These are phyloP conservation scores for Pipa parva DNA, from an alignment of 2,113 vertebrate species.

Conservation along the genomic window DNA sequence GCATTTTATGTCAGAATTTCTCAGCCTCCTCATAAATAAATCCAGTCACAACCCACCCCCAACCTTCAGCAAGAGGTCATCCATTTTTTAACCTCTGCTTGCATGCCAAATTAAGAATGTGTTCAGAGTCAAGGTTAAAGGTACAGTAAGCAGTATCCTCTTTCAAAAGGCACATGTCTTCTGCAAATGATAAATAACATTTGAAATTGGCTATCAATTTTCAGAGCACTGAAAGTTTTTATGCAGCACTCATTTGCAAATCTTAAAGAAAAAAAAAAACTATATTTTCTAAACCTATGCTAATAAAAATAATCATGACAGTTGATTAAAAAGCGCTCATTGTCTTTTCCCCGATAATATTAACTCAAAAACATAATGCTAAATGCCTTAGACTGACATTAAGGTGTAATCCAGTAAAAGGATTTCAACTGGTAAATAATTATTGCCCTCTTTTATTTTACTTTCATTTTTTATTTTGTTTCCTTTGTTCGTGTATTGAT, in stretches of 20 bases:
- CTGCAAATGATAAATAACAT: conserved; percentile 62
- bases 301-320: too few relatives aligned
- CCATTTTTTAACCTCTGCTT: conserved; percentile 53
- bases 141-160: conserved; percentile 64
- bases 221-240: conserved; percentile 32
- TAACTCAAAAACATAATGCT: too few relatives aligned
- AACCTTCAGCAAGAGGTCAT: conserved; percentile 53
- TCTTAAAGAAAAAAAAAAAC: too few relatives aligned
- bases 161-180: conserved; percentile 66
- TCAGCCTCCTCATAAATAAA: conserved; percentile 67
- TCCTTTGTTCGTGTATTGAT: too few relatives aligned
- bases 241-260: neutral
- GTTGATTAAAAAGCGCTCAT: too few relatives aligned
- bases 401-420: too few relatives aligned
- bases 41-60: conserved; percentile 53
- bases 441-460: too few relatives aligned
- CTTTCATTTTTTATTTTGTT: too few relatives aligned
- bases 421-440: too few relatives aligned
- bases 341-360: too few relatives aligned
- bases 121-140: conserved; percentile 67
- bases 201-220: conserved; percentile 55
- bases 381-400: too few relatives aligned
- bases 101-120: conserved; percentile 61
- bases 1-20: conserved; percentile 68
- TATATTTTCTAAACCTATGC: too few relatives aligned